Evolutionary conservation across 1,140 invertebrate genomes (phyloP).

Genomic region (Drosophila novamexicana): DNA sequence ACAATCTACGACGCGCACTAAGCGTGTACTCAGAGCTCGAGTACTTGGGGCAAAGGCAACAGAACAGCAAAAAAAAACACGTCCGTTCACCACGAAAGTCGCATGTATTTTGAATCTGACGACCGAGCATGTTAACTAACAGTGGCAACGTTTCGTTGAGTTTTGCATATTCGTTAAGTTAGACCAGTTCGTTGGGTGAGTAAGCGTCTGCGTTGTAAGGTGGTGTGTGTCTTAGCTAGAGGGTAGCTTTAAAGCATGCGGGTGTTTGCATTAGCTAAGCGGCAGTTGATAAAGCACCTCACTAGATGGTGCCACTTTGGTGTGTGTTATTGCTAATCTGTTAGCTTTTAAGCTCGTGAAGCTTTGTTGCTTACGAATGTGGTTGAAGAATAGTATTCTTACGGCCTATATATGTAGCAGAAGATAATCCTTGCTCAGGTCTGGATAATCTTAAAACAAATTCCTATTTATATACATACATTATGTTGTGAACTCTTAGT

Average conservation of each 20-base stretch:
- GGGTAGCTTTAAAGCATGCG: not conserved
- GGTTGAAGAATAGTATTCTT: not conserved
- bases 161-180: conserved; percentile 15
- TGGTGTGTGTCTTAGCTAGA: not conserved
- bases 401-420: too few species aligned
- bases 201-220: not conserved
- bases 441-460: too few species aligned
- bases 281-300: not conserved
- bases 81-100: conserved; percentile 59
- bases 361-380: not conserved
- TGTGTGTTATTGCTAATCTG: not conserved
- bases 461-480: too few species aligned
- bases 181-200: not conserved
- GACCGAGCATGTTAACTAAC: conserved; percentile 25
- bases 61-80: conserved; percentile 49
- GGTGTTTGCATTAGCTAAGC: not conserved
- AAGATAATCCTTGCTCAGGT: too few species aligned
- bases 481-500: too few species aligned
- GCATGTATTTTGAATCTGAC: conserved; percentile 46
- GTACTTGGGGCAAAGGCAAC: conserved; percentile 33
- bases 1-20: conserved; percentile 54
- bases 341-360: not conserved
- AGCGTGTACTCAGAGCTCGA: conserved; percentile 25
- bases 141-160: conserved; percentile 20
- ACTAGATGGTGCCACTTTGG: not conserved